Evolutionary conservation across 1,140 invertebrate species (phyloP), one percentile per base, ranked within the genome.

Genomic region (Homarus americanus): DNA sequence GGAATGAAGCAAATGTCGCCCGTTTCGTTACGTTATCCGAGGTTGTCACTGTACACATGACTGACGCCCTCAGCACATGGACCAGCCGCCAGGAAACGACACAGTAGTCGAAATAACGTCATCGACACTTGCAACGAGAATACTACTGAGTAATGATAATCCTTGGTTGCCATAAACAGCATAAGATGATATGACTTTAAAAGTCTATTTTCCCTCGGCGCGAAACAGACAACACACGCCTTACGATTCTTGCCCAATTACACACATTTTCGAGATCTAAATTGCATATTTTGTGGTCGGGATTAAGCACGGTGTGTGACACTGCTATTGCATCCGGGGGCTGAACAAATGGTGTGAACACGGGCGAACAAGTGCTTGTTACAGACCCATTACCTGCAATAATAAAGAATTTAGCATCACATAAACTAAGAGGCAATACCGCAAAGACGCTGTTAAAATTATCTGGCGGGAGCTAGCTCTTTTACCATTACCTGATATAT

Each of bases 361-460:
- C 73, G 20, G 40, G 17, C 44, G 4, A 58, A 38, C 75, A 34
- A 58, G 20, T 63, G 72, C 34, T 87, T 24, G 73, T 87, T 76
- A 78, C 32, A 28, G 49, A 15, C 5, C 85, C 85, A 87, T 87
- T 87, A 87, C 24, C 72, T 15, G 75, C 49, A 63, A 63, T 63
- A 87, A 78, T 87, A 49, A 87, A 58, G 75, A 78, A 63, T 78
- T 58, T 53, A 63, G 28, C 73, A 82, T 78, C 44, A 69, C 85
- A 78, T 78, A 36, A 63, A 44, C 73, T 87, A 87, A 87, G 53
- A 63, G 53, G 28, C n/a, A 44, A 44, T 66, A 38, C 85, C 85
- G 34, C 85, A 87, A 66, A 78, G 36, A 44, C 17, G 17, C 49
- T 58, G 17, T 78, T 34, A 78, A 87, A 58, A 76, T 78, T 53